A percentile compares a stretch with the other conserved stretches of the same genome.
Evolutionary conservation across 2,797 vertebrate species (phyloP).

Genomic region (Bufotes viridis): DNA sequence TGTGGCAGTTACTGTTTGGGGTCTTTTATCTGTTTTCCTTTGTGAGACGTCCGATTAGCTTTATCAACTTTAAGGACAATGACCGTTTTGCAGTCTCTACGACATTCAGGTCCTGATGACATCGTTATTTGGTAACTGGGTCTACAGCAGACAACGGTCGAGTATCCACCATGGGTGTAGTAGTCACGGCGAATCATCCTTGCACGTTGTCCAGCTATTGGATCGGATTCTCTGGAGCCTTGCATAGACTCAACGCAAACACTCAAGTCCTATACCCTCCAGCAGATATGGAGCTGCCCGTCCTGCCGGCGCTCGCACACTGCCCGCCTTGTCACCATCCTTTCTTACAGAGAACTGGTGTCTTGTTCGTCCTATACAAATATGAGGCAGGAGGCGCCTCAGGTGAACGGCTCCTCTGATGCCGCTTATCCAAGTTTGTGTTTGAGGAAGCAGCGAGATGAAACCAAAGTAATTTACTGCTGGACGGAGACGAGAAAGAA

Average conservation of each 20-base stretch:
- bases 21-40: too few relatives aligned
- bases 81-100: too few relatives aligned
- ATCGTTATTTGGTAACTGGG: background rate
- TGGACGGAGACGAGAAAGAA: background rate
- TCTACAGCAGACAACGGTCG: slow-evolving; percentile 46
- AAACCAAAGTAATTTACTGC: slow-evolving; percentile 7
- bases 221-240: slow-evolving; percentile 69
- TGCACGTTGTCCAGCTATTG: slow-evolving; percentile 69
- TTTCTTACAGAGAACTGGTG: slow-evolving; percentile 38
- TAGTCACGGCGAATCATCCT: slow-evolving; percentile 66
- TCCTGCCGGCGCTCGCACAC: too few relatives aligned
- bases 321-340: too few relatives aligned
- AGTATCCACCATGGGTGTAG: slow-evolving; percentile 65
- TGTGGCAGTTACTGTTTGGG: too few relatives aligned
- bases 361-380: slow-evolving; percentile 38
- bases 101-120: background rate
- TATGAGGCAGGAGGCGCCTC: slow-evolving; percentile 9
- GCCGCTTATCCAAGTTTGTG: slow-evolving; percentile 21
- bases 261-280: slow-evolving; percentile 13
- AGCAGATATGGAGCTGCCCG: too few relatives aligned
- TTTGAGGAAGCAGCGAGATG: background rate
- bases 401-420: slow-evolving; percentile 8
- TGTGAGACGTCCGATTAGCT: too few relatives aligned
- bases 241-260: slow-evolving; percentile 72
- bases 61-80: too few relatives aligned